phyloP scores from a whole-genome alignment of 64 coral and sea anemone genomes.

The Cladopsammia gracilis region DNA sequence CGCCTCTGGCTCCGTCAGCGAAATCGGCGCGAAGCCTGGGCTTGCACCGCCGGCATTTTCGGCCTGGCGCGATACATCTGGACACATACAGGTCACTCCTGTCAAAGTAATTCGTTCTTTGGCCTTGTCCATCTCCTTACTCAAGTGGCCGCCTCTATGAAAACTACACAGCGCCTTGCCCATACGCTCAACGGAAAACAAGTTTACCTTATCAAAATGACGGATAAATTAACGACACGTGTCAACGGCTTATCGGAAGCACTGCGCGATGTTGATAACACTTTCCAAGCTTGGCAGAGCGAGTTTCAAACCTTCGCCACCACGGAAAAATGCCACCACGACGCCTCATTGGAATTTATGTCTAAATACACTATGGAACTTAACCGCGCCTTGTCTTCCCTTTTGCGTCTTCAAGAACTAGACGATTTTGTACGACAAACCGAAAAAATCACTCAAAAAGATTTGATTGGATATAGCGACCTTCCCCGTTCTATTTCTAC shows the following conservation, averaged over 20 bases:
- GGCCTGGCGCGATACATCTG: not conserved
- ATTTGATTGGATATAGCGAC: not conserved
- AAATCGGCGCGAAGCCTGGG: conserved; percentile 11
- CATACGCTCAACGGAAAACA: conserved; percentile 26
- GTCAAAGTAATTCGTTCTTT: conserved; percentile 13
- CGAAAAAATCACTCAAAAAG: not conserved
- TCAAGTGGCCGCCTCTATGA: conserved; percentile 2
- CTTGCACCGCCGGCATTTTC: conserved; percentile 29
- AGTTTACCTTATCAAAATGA: conserved; percentile 45
- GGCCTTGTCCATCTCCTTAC: conserved; percentile 5
- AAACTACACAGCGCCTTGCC: conserved; percentile 1
- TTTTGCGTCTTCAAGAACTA: not conserved
- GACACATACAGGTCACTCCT: conserved; percentile 19
- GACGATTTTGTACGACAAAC: not conserved
- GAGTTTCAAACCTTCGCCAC: conserved; percentile 35
- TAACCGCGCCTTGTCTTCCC: not conserved
- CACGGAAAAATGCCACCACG: conserved; percentile 12
- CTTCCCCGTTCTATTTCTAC: not conserved
- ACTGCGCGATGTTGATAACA: conserved; percentile 4
- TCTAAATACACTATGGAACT: not conserved
- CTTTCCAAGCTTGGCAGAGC: not conserved
- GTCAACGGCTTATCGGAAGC: conserved; percentile 20
- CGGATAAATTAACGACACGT: conserved; percentile 28
- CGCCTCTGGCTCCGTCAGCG: conserved; percentile 16
- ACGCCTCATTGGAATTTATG: not conserved